Percentiles rank a stretch among this genome's conserved stretches.
These are phyloP conservation scores for Muraenolepis orangiensis DNA, from an alignment of 2,797 vertebrate genomes.

Conservation along the genomic window DNA sequence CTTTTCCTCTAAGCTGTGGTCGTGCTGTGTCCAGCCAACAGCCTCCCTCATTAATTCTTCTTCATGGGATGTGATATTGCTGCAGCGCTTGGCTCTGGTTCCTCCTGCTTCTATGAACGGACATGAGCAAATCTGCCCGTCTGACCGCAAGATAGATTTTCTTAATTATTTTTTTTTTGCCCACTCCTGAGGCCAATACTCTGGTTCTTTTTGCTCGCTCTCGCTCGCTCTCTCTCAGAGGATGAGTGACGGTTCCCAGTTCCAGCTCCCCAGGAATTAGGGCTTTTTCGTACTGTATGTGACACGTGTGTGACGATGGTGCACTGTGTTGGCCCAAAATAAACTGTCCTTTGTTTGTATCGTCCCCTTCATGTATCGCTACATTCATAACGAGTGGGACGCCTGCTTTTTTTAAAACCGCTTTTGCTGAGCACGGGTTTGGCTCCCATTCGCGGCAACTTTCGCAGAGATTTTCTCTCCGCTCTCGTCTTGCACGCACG, in stretches of 20 bases:
- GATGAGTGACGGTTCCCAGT: constrained; percentile 58
- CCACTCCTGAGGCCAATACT: constrained; percentile 47
- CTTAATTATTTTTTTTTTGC: constrained; percentile 21
- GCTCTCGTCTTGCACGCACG: not conserved
- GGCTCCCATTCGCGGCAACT: not conserved
- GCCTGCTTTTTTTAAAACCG: not conserved
- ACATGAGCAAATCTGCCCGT: constrained; percentile 54
- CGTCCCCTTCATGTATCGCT: too few relatives aligned
- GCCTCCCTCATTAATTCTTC: constrained; percentile 63
- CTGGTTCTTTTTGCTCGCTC: constrained; percentile 17
- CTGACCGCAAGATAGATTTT: constrained; percentile 52
- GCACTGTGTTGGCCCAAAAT: constrained; percentile 45
- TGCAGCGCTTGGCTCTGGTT: constrained; percentile 42
- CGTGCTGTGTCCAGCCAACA: constrained; percentile 34
- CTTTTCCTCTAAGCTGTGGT: constrained; percentile 26
- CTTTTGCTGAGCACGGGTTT: not conserved
- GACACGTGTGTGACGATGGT: constrained; percentile 51
- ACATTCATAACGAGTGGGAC: not conserved
- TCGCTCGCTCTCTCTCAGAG: constrained; percentile 41
- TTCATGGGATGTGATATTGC: constrained; percentile 50
- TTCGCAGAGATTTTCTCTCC: not conserved
- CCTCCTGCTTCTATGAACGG: constrained; percentile 39
- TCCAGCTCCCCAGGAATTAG: constrained; percentile 53
- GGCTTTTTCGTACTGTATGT: constrained; percentile 55
- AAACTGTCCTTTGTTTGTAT: constrained; percentile 49